These are phyloP conservation scores for Lasioglossum oenotherae DNA, from an alignment of 2,888 invertebrate species.

Conservation along the genomic window DNA sequence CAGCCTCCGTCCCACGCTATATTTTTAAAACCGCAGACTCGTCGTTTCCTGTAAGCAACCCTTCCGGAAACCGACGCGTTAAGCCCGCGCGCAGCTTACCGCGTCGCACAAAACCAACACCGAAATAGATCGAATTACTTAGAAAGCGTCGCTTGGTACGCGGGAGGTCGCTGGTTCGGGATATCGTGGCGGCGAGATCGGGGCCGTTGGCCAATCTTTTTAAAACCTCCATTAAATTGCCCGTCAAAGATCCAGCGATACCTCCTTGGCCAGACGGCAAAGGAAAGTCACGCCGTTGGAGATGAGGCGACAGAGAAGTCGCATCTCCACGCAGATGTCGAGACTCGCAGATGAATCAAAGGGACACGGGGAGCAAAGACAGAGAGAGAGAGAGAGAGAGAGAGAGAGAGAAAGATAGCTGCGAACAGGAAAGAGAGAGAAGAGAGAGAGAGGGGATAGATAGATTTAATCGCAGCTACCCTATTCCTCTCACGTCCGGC, in stretches of 20 bases:
- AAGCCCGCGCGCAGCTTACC: constrained; percentile 10
- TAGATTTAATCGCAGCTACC: constrained; percentile 72
- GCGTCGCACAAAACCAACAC: background rate
- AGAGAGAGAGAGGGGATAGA: constrained; percentile 43
- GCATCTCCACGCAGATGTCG: constrained; percentile 25
- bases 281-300: background rate
- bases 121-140: constrained; percentile 23
- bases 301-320: background rate
- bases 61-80: constrained; percentile 14
- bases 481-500: constrained; percentile 73
- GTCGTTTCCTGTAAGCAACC: background rate
- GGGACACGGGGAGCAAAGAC: constrained; percentile 33
- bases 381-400: constrained; percentile 26
- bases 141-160: background rate
- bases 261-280: constrained; percentile 27
- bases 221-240: constrained; percentile 43
- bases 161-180: background rate
- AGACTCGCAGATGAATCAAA: constrained; percentile 44
- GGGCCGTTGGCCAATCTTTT: constrained; percentile 22
- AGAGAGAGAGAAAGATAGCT: constrained; percentile 21
- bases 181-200: background rate
- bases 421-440: constrained; percentile 25
- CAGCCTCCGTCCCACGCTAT: background rate
- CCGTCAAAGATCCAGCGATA: constrained; percentile 48
- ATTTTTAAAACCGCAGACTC: constrained; percentile 18